Base-by-base conservation (phyloP, 2,888 invertebrate species). In the Papilio protenor region DNA sequence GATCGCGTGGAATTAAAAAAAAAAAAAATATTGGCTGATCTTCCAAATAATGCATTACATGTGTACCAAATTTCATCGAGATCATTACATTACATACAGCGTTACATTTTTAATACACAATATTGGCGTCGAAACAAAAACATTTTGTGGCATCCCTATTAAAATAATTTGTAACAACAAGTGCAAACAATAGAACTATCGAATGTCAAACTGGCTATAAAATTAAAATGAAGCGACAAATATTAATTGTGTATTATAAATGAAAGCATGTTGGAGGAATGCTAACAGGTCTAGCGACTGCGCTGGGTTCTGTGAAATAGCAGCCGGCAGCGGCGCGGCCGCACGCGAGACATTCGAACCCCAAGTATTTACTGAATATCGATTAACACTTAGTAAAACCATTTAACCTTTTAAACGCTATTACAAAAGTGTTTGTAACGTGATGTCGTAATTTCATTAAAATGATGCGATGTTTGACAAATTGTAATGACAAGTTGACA, bases 221-320 rank as follows among this genome's bases (percentile, higher is more conserved):
- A 21, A 14, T 72, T 47, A 49, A 47, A 76, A 52, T 45, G 40
- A 75, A 69, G 23, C 27, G 21, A 72, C 47, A 49, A 57, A 66
- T 73, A 59, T 47, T 57, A 59, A 69, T 73, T 73, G 73, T 47
- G 59, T 47, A 33, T 74, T 77, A 73, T 69, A 74, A 74, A 77
- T 77, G 69, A 70, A 74, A 70, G 27, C 18, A 23, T 70, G 73
- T 57, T 57, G 59, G 27, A 59, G 70, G 70, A 80, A 79, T 71
- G 70, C 71, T 75, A 74, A 79, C 77, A 79, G 73, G 77, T 64
- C 78, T 71, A 47, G 64, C 72, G 86, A 86, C 85, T 86, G 85
- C 85, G 87, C 87, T 86, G 86, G 87, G 87, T 87, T 88, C 86
- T 87, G 88, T 88, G 87, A 91, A 91, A 91, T 91, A 91, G 85